Conservation (phyloP, 64 coral and sea anemone species). For the Pocillopora verrucosa region DNA sequence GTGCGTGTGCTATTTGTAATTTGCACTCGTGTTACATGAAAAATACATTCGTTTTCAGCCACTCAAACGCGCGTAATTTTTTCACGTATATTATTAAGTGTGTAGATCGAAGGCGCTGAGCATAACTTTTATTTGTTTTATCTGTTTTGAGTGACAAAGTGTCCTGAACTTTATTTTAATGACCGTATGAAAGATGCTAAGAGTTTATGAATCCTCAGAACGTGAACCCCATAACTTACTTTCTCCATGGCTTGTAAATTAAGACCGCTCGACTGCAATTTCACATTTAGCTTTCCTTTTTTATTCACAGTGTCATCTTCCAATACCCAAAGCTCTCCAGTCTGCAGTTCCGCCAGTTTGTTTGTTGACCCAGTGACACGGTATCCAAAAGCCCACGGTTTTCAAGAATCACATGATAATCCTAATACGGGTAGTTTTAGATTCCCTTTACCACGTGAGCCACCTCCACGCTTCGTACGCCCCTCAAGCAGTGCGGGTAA, state of each 20-base stretch:
- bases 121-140: too few species aligned
- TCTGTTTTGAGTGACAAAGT: too few species aligned
- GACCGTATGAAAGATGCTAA: background rate
- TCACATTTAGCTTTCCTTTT: background rate
- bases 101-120: too few species aligned
- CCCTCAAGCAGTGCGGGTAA: background rate
- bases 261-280: background rate
- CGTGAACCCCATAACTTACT: too few species aligned
- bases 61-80: too few species aligned
- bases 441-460: background rate
- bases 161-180: background rate
- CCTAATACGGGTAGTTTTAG: background rate
- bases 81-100: too few species aligned
- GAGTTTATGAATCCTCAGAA: too few species aligned
- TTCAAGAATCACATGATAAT: background rate
- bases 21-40: too few species aligned
- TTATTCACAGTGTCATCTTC: background rate
- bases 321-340: background rate
- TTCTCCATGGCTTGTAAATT: too few species aligned
- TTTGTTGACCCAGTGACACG: background rate
- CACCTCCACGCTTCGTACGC: background rate
- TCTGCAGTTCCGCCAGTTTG: background rate
- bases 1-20: too few species aligned
- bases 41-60: too few species aligned
- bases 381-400: background rate